phyloP scores from a whole-genome alignment of 2,888 invertebrate species.

The Yponomeuta malinellus region DNA sequence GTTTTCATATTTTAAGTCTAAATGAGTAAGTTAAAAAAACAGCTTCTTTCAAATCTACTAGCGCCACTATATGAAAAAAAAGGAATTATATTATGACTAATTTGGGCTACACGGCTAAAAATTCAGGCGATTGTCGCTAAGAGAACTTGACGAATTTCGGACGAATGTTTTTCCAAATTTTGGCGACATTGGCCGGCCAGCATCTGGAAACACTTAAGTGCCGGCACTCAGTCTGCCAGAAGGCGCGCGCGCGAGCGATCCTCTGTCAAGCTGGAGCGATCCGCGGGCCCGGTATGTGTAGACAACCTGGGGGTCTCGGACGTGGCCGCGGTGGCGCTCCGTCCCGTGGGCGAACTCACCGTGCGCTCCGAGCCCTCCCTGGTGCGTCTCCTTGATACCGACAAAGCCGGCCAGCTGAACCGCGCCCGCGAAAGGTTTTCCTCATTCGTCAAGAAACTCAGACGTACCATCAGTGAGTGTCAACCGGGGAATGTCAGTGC shows the following conservation, averaged over 20 bases:
- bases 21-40: too few relatives aligned
- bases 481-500: slow-evolving; percentile 1
- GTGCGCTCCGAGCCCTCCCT: slow-evolving; percentile 64
- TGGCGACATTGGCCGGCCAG: too few relatives aligned
- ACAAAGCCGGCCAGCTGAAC: slow-evolving; percentile 61
- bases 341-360: slow-evolving; percentile 58
- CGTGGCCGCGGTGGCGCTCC: slow-evolving; percentile 45
- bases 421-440: slow-evolving; percentile 64
- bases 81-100: too few relatives aligned
- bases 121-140: not conserved
- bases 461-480: slow-evolving; percentile 71
- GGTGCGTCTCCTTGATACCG: slow-evolving; percentile 59
- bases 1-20: too few relatives aligned
- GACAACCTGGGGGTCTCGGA: slow-evolving; percentile 68
- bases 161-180: too few relatives aligned
- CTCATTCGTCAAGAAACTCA: slow-evolving; percentile 69
- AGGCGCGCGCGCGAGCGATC: slow-evolving; percentile 66
- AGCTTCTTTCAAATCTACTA: too few relatives aligned
- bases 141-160: too few relatives aligned
- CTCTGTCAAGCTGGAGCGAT: slow-evolving; percentile 67
- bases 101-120: too few relatives aligned
- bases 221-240: slow-evolving; percentile 47
- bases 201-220: not conserved
- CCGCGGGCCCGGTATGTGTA: slow-evolving; percentile 70
- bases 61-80: too few relatives aligned